phyloP scores from a whole-genome alignment of 2,797 vertebrate species.

The Poeciliopsis paucimaculata region DNA sequence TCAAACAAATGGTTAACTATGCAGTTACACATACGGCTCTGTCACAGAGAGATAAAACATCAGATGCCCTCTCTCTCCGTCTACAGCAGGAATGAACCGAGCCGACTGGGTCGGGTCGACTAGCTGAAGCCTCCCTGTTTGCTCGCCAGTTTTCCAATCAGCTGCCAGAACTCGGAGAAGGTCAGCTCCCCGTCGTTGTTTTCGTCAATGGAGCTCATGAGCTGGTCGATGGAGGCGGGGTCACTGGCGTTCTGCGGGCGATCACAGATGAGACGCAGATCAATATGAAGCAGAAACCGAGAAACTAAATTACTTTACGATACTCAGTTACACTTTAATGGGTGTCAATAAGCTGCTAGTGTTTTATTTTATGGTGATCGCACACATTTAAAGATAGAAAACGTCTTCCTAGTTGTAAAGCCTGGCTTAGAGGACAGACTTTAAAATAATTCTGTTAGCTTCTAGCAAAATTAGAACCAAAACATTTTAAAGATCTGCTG shows the following conservation, averaged over 20 bases:
- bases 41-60: slow-evolving; percentile 26
- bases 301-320: not conserved
- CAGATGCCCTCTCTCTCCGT: slow-evolving; percentile 4
- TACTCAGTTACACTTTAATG: not conserved
- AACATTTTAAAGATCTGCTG: too few species aligned
- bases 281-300: slow-evolving; percentile 31
- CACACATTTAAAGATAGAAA: not conserved
- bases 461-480: too few species aligned
- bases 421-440: too few species aligned
- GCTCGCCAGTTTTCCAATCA: slow-evolving; percentile 80
- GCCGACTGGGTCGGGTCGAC: slow-evolving; percentile 27
- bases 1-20: slow-evolving; percentile 63
- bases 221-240: slow-evolving; percentile 68
- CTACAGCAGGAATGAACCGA: slow-evolving; percentile 17
- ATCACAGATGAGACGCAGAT: slow-evolving; percentile 40
- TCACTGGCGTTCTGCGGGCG: slow-evolving; percentile 74
- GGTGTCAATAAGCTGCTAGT: not conserved
- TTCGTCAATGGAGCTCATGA: slow-evolving; percentile 80
- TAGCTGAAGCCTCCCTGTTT: slow-evolving; percentile 76
- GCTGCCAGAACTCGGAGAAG: slow-evolving; percentile 84
- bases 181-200: slow-evolving; percentile 83
- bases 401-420: too few species aligned
- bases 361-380: not conserved
- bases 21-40: slow-evolving; percentile 36
- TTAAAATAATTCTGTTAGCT: too few species aligned